Base-by-base conservation (phyloP, 2,888 invertebrate species). In the Nebria salina region DNA sequence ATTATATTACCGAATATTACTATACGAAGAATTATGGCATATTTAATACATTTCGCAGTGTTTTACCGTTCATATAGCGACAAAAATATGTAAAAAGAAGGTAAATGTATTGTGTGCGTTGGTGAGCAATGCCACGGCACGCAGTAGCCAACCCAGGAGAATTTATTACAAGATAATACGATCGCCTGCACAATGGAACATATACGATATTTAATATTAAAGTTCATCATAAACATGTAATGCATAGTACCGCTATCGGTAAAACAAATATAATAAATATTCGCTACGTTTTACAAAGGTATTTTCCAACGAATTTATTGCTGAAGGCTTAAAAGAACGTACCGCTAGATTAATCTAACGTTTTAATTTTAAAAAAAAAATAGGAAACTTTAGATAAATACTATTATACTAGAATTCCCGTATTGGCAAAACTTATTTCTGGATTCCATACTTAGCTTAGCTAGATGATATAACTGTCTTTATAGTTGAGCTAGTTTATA, bases 261-360 rank as follows among this genome's bases (percentile, higher is more conserved):
- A 41, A 72, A 77, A 77, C 77, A 72, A 77, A 72, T 41, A 25
- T 68, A 76, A 76, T 76, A 66, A 76, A 76, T 20, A 66, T 75
- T 15, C 15, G 15, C 43, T 20, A 25, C n/a, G 64, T 70, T 76
- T 11, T 13, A 70, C 70, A 70, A 41, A 70, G 68, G 70, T 70
- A 76, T 76, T 76, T 76, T n/a, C 65, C 74, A 11, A 68, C 68
- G 9, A 68, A 54, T 54, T 54, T 54, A 54, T 54, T 54, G 54
- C 54, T 54, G 54, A 11, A 54, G 13, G 54, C 54, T 54, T 54
- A 54, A 54, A 54, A 13, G 13, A 54, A 54, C 54, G 4, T 54
- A 54, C 54, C 54, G 54, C 54, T 54, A 54, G 54, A 54, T 54
- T 54, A 54, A 54, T 11, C 54, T 6, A 54, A 54, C 54, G 54